phyloP scores from a whole-genome alignment of 1,140 invertebrate genomes.

The Polyergus mexicanus region DNA sequence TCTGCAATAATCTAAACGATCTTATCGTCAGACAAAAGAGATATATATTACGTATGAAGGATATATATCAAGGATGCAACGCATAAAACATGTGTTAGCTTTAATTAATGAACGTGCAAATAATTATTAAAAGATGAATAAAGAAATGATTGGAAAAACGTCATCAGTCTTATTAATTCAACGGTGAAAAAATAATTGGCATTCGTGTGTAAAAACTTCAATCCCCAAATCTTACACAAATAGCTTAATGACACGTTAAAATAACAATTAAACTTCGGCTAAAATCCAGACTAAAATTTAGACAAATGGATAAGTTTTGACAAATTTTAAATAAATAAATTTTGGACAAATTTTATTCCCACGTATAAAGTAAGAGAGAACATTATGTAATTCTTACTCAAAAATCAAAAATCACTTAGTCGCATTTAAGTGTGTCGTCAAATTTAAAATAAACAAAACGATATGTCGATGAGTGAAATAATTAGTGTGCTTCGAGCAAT shows the following conservation, averaged over 20 bases:
- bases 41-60: neutral
- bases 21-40: neutral
- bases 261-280: neutral
- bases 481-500: constrained; percentile 39
- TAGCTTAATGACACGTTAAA: neutral
- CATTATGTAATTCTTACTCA: neutral
- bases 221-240: neutral
- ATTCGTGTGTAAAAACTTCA: neutral
- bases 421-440: neutral
- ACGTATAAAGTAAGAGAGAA: neutral
- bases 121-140: neutral
- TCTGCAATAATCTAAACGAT: constrained; percentile 1
- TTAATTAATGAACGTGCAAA: neutral
- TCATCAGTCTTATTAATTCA: constrained; percentile 13
- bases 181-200: neutral
- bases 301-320: too few species aligned
- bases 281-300: neutral
- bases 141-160: neutral
- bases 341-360: neutral
- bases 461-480: constrained; percentile 17
- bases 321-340: too few species aligned
- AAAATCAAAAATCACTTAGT: neutral
- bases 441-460: constrained; percentile 1
- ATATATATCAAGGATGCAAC: neutral
- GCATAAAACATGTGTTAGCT: neutral